These are phyloP conservation scores for Grammomys dolichurus DNA, from an alignment of 2,113 vertebrate genomes.

Conservation along the genomic window DNA sequence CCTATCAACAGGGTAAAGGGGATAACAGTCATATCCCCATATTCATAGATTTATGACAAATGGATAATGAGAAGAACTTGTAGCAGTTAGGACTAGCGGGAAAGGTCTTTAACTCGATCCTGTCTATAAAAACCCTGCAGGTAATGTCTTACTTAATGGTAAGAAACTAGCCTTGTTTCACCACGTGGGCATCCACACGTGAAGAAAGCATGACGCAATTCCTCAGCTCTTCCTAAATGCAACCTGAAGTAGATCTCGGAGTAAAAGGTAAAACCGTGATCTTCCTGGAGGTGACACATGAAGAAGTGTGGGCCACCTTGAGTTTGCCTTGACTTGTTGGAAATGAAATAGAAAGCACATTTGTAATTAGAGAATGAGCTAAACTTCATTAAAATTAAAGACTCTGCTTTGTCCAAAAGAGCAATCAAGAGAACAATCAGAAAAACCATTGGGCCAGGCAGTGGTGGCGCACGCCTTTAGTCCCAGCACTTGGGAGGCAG, in stretches of 20 bases:
- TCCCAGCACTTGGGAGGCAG: too few species aligned
- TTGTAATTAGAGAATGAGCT: neutral
- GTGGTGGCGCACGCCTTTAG: too few species aligned
- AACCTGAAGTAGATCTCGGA: neutral
- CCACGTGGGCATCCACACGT: neutral
- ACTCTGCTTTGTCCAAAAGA: neutral
- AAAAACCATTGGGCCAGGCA: neutral
- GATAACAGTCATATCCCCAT: neutral
- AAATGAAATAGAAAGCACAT: neutral
- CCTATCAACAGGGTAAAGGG: neutral
- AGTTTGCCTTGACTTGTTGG: neutral
- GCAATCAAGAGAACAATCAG: neutral
- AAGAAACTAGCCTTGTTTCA: neutral
- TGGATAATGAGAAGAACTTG: neutral
- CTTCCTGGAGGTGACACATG: neutral
- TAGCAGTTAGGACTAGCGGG: neutral
- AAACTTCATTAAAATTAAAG: neutral
- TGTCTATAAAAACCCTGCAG: neutral
- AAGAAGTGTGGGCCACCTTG: neutral
- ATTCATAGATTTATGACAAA: neutral
- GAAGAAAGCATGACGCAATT: neutral
- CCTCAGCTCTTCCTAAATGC: neutral
- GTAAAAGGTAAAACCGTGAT: neutral
- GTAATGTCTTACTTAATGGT: neutral
- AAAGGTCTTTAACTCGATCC: neutral